A percentile compares a stretch with the other conserved stretches of the same genome.
These are phyloP conservation scores for Amblyraja radiata DNA, from an alignment of 2,797 vertebrate genomes.

Conservation along the genomic window DNA sequence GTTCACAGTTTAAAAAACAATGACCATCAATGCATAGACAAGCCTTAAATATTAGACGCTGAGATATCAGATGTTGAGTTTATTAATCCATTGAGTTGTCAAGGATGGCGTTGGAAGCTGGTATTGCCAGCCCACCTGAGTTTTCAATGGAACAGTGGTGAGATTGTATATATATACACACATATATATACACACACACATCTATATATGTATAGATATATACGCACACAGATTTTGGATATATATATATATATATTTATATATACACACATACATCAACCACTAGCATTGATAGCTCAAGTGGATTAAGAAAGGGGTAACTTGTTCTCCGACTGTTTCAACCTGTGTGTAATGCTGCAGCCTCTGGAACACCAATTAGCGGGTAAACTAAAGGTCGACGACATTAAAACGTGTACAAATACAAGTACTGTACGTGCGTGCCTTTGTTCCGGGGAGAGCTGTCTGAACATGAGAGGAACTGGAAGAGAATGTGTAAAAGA, in stretches of 20 bases:
- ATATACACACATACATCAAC: no score
- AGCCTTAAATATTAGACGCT: slow-evolving; percentile 61
- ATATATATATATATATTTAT: no score
- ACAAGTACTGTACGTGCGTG: slow-evolving; percentile 41
- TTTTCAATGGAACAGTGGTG: slow-evolving; percentile 60
- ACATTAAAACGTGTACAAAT: slow-evolving; percentile 52
- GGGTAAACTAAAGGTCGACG: slow-evolving; percentile 48
- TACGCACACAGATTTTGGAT: no score
- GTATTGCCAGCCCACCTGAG: slow-evolving; percentile 70
- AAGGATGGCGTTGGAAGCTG: slow-evolving; percentile 69
- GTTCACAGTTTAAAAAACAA: slow-evolving; percentile 56
- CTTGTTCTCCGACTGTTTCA: slow-evolving; percentile 62
- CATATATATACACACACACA: no score
- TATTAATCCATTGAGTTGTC: slow-evolving; percentile 67
- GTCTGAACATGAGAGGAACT: slow-evolving; percentile 53
- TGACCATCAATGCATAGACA: slow-evolving; percentile 61
- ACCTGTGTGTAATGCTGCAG: slow-evolving; percentile 80
- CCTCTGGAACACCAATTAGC: slow-evolving; percentile 71
- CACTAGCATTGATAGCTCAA: slow-evolving; percentile 62
- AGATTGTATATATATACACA: slow-evolving; percentile 41
- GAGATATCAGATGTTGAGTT: slow-evolving; percentile 58
- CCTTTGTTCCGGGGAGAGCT: slow-evolving; percentile 45
- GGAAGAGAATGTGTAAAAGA: slow-evolving; percentile 45
- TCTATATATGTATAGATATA: no score
- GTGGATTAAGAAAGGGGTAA: slow-evolving; percentile 58